Percentiles rank a stretch among this genome's conserved stretches.
Evolutionary conservation across 2,888 invertebrate genomes (phyloP).

Genomic region (Harpalus rufipes): DNA sequence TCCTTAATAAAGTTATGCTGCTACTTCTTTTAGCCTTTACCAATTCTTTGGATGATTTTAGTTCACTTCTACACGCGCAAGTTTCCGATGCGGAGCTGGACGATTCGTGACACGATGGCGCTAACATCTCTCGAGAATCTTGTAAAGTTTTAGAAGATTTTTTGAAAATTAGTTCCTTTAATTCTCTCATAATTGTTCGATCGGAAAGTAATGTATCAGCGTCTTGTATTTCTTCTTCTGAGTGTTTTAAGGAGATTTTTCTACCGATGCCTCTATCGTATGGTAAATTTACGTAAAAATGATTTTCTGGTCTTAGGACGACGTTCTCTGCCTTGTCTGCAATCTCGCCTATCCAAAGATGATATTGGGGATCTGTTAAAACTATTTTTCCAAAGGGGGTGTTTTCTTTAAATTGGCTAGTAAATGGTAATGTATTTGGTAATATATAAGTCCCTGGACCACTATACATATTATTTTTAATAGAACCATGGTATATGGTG

Average conservation of each 20-base stretch:
- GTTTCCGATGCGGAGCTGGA: neutral
- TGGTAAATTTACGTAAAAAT: conserved; percentile 72
- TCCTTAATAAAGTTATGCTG: conserved; percentile 61
- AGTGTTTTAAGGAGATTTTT: neutral
- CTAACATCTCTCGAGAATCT: conserved; percentile 53
- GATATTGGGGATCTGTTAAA: conserved; percentile 79
- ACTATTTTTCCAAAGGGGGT: conserved; percentile 77
- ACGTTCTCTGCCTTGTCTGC: conserved; percentile 70
- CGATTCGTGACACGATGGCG: conserved; percentile 49
- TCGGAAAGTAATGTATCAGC: neutral
- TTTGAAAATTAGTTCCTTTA: conserved; percentile 58
- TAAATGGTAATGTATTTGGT: conserved; percentile 78
- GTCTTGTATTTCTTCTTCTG: neutral
- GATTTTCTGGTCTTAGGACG: conserved; percentile 73
- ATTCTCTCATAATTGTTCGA: conserved; percentile 69
- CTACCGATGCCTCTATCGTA: conserved; percentile 70
- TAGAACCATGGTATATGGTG: conserved; percentile 78
- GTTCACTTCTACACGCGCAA: conserved; percentile 4
- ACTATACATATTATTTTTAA: conserved; percentile 78
- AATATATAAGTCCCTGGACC: conserved; percentile 79
- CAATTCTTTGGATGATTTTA: neutral
- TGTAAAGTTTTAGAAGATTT: conserved; percentile 62
- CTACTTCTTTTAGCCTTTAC: conserved; percentile 21
- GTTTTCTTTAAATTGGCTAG: conserved; percentile 79
- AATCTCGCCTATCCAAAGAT: conserved; percentile 78